Base-by-base conservation (phyloP, 2,888 invertebrate species). In the Xanthorhoe designata region DNA sequence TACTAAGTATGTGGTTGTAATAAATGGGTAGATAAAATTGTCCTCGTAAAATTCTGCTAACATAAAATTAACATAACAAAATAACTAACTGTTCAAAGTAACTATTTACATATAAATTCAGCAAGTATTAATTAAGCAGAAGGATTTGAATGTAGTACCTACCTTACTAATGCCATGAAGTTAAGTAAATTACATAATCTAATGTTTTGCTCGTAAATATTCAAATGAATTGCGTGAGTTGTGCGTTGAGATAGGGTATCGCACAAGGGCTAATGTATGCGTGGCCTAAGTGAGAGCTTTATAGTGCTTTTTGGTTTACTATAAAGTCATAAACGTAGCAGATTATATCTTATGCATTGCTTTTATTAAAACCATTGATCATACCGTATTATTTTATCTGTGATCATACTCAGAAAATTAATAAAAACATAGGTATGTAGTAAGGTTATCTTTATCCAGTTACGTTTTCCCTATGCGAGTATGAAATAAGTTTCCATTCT, bases 211-310 rank as follows among this genome's bases (percentile, higher is more conserved):
- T 79, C 79, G 75, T 79, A 77, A 80, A 80, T 83, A 84, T 84
- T 81, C 78, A 79, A 80, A 79, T 76, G 75, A 74, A 77, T 81
- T 81, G 85, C 86, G 85, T 86, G 85, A 70, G 73, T 66, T 49
- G 66, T 77, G 73, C 77, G 79, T 81, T 75, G 68, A 74, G 78
- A 78, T 76, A 78, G 67, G 77, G 74, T 75, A 75, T 74, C 76
- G 75, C 74, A 67, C 71, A 75, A 77, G 72, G 66, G 53, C 56
- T 77, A 76, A 78, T 77, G 71, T 77, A 78, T 76, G 73, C 74
- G 71, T 69, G 69, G 70, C 68, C 71, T 79, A 75, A 77, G 79
- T 81, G 71, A 77, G 75, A 75, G 72, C 68, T 75, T 73, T 72
- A 71, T 67, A 65, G 60, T 66, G 56, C 38, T 61, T 58, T 61